Percentiles rank a stretch among this genome's conserved stretches.
phyloP scores from a whole-genome alignment of 2,113 vertebrate species.

The Pangasianodon gigas region DNA sequence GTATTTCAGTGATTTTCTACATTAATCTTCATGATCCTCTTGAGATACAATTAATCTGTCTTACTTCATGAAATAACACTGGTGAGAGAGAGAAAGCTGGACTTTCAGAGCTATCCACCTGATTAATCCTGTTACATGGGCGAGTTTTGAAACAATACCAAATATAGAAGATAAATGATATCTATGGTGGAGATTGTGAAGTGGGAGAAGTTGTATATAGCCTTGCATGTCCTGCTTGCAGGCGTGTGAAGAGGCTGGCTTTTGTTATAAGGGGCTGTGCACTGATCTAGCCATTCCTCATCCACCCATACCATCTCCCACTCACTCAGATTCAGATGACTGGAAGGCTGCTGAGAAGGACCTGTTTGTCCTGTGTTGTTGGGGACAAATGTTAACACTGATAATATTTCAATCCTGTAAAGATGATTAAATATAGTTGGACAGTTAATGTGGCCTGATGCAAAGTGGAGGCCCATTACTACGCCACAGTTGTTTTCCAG shows the following conservation, averaged over 20 bases:
- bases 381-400: neutral
- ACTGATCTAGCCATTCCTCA: constrained; percentile 31
- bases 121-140: constrained; percentile 34
- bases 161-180: constrained; percentile 39
- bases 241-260: constrained; percentile 12
- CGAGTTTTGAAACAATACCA: constrained; percentile 19
- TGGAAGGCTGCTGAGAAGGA: neutral
- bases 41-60: constrained; percentile 5
- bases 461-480: neutral
- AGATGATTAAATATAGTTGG: neutral
- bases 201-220: neutral
- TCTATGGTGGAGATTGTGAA: constrained; percentile 20
- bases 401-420: neutral
- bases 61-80: constrained; percentile 2
- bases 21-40: neutral
- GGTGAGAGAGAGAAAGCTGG: neutral
- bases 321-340: constrained; percentile 12
- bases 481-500: neutral
- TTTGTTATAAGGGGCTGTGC: constrained; percentile 23
- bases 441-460: neutral
- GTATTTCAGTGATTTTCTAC: neutral
- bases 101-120: constrained; percentile 15
- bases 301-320: constrained; percentile 35
- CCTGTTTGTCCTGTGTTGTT: neutral
- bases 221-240: constrained; percentile 10